A percentile compares a stretch with the other conserved stretches of the same genome.
Conservation (phyloP, 2,113 vertebrate species). For the Pitta sordida region DNA sequence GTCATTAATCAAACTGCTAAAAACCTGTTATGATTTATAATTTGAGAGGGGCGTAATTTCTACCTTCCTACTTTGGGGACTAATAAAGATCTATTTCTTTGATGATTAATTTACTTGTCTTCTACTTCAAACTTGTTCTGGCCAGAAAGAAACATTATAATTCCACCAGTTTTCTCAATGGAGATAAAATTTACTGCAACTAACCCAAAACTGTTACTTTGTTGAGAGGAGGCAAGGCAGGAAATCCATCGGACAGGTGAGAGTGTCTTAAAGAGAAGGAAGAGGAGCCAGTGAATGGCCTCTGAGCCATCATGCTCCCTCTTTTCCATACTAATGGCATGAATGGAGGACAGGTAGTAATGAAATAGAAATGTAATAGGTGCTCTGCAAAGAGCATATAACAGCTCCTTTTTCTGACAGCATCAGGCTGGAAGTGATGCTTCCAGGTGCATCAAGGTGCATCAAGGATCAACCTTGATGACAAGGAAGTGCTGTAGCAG, state of each 20-base stretch:
- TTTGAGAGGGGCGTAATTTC: background rate
- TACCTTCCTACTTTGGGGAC: background rate
- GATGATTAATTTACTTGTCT: conserved; percentile 1
- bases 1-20: background rate
- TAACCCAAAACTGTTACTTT: background rate
- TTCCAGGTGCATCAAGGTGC: too few relatives aligned
- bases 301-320: background rate
- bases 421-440: background rate
- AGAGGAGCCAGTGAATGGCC: background rate
- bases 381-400: background rate
- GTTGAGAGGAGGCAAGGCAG: background rate
- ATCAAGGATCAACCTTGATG: background rate
- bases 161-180: background rate
- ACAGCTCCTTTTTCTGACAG: background rate
- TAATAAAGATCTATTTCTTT: background rate
- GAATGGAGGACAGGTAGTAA: background rate
- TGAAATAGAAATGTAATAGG: background rate
- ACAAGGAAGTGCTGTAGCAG: background rate
- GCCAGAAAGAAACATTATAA: background rate
- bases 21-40: background rate
- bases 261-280: background rate
- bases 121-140: background rate
- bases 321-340: background rate
- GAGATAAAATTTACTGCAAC: background rate
- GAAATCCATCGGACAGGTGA: background rate